Evolutionary conservation across 1,140 invertebrate genomes (phyloP), one percentile per base, ranked within the genome.

Genomic region (Heliconius hermathena): DNA sequence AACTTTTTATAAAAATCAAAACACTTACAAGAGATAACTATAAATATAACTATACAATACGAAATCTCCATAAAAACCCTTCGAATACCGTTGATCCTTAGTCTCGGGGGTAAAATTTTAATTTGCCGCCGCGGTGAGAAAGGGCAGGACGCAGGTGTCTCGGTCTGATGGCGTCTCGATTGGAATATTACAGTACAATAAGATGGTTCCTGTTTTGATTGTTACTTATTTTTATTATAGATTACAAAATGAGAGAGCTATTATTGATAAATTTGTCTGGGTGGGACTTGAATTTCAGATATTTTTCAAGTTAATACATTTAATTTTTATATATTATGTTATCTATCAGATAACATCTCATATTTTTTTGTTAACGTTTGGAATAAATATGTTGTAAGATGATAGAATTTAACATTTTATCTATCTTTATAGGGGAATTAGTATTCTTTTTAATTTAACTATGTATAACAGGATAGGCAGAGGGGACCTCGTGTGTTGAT

Each of bases 51-150:
- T 26, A 26, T 66, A 66, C 22, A 66, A 66, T 66, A 29, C 9
- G 11, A 66, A n/a, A 66, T 66, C 22, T 26, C 8, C 60, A 66
- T 66, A 66, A 29, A 29, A 29, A 26, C 60, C 60, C 60, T 29
- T 66, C 22, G 22, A 57, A 57, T 22, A 22, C 54, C 54, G 49
- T 52, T 22, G 46, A 74, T 29, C 73, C 22, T 29, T 76, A 36
- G 60, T 76, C 54, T 49, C 36, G 29, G 29, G 74, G 74, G 54
- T 76, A 41, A 76, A 76, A 76, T 76, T 76, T 76, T 76, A 76
- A 76, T 76, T 70, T 66, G 52, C 38, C 57, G 11, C 74, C 70
- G 74, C 74, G 57, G 71, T 52, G 13, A 18, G 72, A 6, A 0
- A 18, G 1, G 49, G 18, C 1, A 6, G 18, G 49, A 36, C 77